phyloP scores from a whole-genome alignment of 2,888 invertebrate genomes.

The Acleris cristana region DNA sequence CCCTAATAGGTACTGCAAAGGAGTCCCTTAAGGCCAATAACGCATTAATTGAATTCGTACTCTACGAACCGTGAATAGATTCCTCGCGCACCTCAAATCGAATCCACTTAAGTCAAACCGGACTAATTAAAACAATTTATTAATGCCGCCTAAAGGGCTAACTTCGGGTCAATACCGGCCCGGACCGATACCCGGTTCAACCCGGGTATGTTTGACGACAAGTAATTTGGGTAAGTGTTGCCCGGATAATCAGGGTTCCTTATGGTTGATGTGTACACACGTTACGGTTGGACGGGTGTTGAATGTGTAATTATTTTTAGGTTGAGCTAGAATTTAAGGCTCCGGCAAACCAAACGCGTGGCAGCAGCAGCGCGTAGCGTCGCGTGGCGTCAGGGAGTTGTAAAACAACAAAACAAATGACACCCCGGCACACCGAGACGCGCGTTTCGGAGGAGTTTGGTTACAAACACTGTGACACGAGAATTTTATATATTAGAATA shows the following conservation, averaged over 20 bases:
- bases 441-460: too few relatives aligned
- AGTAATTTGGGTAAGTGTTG: constrained; percentile 36
- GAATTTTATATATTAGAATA: too few relatives aligned
- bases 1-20: too few relatives aligned
- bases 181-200: background rate
- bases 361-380: too few relatives aligned
- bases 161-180: constrained; percentile 20
- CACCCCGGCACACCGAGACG: too few relatives aligned
- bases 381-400: too few relatives aligned
- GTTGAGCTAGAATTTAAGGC: too few relatives aligned
- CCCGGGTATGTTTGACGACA: constrained; percentile 25
- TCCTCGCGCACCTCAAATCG: background rate
- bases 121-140: constrained; percentile 34
- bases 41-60: background rate
- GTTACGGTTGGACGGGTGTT: constrained; percentile 1
- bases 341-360: too few relatives aligned
- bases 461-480: too few relatives aligned
- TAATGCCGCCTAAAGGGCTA: constrained; percentile 20
- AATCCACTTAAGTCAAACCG: background rate
- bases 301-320: background rate
- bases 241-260: constrained; percentile 22
- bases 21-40: background rate
- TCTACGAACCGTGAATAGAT: background rate
- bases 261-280: constrained; percentile 37
- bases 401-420: too few relatives aligned